Percentiles rank a stretch among this genome's conserved stretches.
Evolutionary conservation across 1,140 invertebrate species (phyloP).

Genomic region (Maconellicoccus hirsutus): DNA sequence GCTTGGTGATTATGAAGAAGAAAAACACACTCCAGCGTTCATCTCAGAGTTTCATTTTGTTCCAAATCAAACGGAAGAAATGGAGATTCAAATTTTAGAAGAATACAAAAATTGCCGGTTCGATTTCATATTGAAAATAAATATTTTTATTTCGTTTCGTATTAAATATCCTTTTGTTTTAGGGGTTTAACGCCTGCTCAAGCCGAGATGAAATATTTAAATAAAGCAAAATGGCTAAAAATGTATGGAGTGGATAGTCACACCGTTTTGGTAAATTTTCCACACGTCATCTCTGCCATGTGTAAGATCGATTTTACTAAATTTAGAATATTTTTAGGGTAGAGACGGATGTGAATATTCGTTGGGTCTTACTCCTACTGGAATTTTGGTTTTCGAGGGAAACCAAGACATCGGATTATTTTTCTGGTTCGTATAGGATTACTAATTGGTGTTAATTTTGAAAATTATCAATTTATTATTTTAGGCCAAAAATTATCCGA

Average conservation of each 20-base stretch:
- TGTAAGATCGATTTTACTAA: too few species aligned
- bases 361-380: conserved; percentile 92
- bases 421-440: conserved; percentile 59
- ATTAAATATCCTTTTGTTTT: background rate
- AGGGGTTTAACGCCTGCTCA: conserved; percentile 75
- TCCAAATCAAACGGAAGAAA: conserved; percentile 82
- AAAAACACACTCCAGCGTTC: conserved; percentile 80
- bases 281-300: background rate
- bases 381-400: conserved; percentile 94
- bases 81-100: conserved; percentile 82
- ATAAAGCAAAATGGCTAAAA: conserved; percentile 90
- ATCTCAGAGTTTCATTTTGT: conserved; percentile 97
- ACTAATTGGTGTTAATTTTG: background rate
- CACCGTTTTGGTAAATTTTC: conserved; percentile 57
- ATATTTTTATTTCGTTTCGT: background rate
- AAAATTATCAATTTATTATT: conserved; percentile 52
- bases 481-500: conserved; percentile 93
- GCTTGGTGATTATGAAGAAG: conserved; percentile 89
- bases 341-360: conserved; percentile 94
- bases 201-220: conserved; percentile 82
- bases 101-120: conserved; percentile 64
- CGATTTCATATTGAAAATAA: background rate
- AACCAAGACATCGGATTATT: conserved; percentile 93
- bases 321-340: conserved; percentile 43
- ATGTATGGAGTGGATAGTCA: conserved; percentile 97